Evolutionary conservation across 2,888 invertebrate species (phyloP), one percentile per base, ranked within the genome.

Genomic region (Ochropacha duplaris): DNA sequence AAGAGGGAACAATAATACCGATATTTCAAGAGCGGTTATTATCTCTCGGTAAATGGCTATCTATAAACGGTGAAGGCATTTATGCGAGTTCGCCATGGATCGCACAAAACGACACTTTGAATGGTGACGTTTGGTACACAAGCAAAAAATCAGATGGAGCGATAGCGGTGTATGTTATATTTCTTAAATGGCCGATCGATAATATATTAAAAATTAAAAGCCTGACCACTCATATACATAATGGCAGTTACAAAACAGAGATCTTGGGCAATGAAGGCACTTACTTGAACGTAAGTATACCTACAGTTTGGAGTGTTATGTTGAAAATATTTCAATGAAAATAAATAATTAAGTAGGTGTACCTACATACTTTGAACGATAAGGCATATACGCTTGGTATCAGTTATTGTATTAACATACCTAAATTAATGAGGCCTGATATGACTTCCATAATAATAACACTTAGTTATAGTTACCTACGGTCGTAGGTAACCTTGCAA

Each of bases 11-110:
- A 6, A 98, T 99, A 65, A 84, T 94, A 4, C 96, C 97, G 0
- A 96, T 98, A 77, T 98, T 96, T 86, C 96, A 98, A 90, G 98
- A 98, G 78, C 94, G 98, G 50, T 90, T 98, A 0, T 84, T 94
- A 12, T 94, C 95, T 67, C 93, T 98, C 69, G 98, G 98, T 2
- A 71, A 87, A 16, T 98, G 98, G 98, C 87, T 99, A 14, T 76
- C 86, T 2, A 87, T 95, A n/a, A 98, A 98, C 74, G 98, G 98
- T 0, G 97, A 97, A 78, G 97, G 97, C 0, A 97, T 98, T 68
- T 98, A 98, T 77, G 90, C 87, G 4, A 95, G 95, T 1, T 93
- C 90, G 5, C 97, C 98, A 0, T 98, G 98, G 98, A 82, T 78
- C 0, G 88, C 93, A 59, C 98, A 98, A 86, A 98, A 98, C 76